phyloP scores from a whole-genome alignment of 2,113 vertebrate genomes.

The Oryzias melastigma region DNA sequence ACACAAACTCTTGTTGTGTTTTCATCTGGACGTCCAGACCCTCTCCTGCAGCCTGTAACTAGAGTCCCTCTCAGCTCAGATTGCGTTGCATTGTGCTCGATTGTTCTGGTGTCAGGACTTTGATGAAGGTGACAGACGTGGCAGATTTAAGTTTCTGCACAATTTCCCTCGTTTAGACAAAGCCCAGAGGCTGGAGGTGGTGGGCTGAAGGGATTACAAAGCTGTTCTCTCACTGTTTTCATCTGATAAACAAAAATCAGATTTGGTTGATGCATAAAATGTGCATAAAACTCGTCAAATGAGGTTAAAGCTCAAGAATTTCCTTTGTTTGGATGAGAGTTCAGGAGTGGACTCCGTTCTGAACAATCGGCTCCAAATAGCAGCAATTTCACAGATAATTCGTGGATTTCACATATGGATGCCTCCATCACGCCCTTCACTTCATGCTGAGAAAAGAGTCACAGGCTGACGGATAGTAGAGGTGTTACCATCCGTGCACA shows the following conservation, averaged over 20 bases:
- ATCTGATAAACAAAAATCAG: too few species aligned
- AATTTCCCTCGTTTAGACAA: conserved; percentile 62
- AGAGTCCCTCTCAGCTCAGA: conserved; percentile 29
- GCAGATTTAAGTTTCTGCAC: conserved; percentile 68
- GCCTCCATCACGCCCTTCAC: conserved; percentile 61
- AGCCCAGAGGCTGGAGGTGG: conserved; percentile 17
- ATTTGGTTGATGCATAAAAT: too few species aligned
- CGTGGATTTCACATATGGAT: conserved; percentile 75
- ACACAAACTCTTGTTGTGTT: neutral
- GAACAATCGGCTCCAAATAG: conserved; percentile 77
- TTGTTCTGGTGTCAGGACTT: conserved; percentile 37
- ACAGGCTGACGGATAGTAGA: neutral
- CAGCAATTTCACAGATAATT: conserved; percentile 79
- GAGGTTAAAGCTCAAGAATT: neutral
- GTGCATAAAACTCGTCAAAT: too few species aligned
- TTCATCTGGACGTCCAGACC: conserved; percentile 15
- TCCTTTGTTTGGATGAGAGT: conserved; percentile 50
- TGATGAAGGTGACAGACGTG: conserved; percentile 49
- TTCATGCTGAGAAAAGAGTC: conserved; percentile 56
- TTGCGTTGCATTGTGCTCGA: conserved; percentile 26
- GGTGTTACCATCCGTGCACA: neutral
- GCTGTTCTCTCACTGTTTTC: too few species aligned
- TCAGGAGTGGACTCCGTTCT: conserved; percentile 57
- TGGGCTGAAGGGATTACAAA: too few species aligned
- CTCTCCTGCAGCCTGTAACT: conserved; percentile 19